Evolutionary conservation across 2,113 vertebrate species (phyloP), one percentile per base, ranked within the genome.

Genomic region (Crocuta crocuta): DNA sequence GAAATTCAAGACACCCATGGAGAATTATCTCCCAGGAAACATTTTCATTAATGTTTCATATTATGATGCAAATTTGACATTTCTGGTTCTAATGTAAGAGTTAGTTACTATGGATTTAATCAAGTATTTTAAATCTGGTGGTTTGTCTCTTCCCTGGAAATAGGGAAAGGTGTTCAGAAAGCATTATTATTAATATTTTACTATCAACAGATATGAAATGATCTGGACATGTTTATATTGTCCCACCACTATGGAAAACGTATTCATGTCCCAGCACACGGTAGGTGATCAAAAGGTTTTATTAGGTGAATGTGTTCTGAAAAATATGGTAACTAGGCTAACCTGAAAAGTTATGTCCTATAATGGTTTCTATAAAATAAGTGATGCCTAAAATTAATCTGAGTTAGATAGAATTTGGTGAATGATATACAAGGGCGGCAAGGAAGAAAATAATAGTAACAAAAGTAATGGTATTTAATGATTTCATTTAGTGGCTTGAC

Each of bases 21-120:
- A 97, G 50, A 95, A 97, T 84, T 85, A 79, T 86, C 84, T 82
- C 90, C 92, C 28, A 96, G 88, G 87, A 97, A 95, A 66, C 58
- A 85, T 92, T 98, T 96, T 96, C 87, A 91, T 95, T 92, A 96
- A 86, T 96, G 79, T 90, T 98, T 97, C 79, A 96, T 96, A 71
- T 93, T 93, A 89, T 61, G 82, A 91, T 91, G 87, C 92, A 95
- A 97, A 97, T 95, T 94, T 97, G 98, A 98, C 92, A 98, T 95
- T 97, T 97, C 74, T 96, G 79, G 13, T 94, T 96, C 84, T 92
- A 97, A 94, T 82, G 26, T 85, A 93, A 96, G 93, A 96, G 92
- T 87, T 85, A 95, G 80, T 97, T 95, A 89, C 39, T 95, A 28
- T 65, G 80, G 45, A 93, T 94, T 78, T 96, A 92, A 71, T 96